Evolutionary conservation across 2,113 vertebrate genomes (phyloP).

Genomic region (Hiodon alosoides): DNA sequence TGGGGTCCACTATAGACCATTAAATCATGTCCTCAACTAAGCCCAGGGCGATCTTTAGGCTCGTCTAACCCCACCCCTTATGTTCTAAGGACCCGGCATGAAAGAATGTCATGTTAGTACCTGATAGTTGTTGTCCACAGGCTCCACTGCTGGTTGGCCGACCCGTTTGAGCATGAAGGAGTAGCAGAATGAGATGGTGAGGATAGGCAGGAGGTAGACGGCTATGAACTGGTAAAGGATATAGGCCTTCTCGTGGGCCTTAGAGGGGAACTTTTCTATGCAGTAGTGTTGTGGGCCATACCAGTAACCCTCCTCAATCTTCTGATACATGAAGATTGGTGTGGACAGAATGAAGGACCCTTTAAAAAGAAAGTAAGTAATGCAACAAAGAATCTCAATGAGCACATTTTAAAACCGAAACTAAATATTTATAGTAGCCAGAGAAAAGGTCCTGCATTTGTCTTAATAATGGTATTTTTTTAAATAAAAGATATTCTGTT

Average conservation of each 20-base stretch:
- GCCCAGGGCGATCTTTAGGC: too few species aligned
- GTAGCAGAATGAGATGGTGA: conserved; percentile 72
- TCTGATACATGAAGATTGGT: conserved; percentile 69
- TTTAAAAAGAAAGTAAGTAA: conserved; percentile 29
- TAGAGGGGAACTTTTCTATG: conserved; percentile 72
- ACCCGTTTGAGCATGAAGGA: conserved; percentile 73
- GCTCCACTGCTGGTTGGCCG: conserved; percentile 67
- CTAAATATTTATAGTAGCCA: too few species aligned
- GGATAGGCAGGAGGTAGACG: conserved; percentile 66
- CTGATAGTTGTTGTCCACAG: conserved; percentile 74
- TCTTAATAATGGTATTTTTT: too few species aligned
- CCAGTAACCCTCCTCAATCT: conserved; percentile 72
- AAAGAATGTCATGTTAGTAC: conserved; percentile 34
- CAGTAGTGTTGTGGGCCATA: conserved; percentile 69
- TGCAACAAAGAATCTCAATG: neutral
- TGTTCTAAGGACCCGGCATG: neutral
- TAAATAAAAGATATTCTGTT: too few species aligned
- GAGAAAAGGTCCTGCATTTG: too few species aligned
- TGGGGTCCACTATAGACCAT: too few species aligned
- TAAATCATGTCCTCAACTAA: too few species aligned
- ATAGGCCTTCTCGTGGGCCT: conserved; percentile 64
- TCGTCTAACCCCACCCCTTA: too few species aligned
- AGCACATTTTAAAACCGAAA: too few species aligned
- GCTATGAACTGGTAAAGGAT: conserved; percentile 75
- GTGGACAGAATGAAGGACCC: conserved; percentile 72